Evolutionary conservation across 2,888 invertebrate species (phyloP).

Genomic region (Coenonympha glycerion): DNA sequence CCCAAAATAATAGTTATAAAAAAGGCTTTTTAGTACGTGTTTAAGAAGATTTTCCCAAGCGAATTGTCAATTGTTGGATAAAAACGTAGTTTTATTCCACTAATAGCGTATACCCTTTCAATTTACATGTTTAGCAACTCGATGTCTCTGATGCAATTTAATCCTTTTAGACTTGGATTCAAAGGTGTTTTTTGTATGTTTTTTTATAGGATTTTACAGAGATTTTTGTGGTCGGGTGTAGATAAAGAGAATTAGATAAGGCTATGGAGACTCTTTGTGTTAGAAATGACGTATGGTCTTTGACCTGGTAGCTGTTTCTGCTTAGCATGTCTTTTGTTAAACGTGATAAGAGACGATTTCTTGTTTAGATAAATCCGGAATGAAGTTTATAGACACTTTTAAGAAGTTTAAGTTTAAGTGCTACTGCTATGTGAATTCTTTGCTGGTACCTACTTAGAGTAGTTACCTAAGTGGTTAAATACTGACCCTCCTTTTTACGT

Average conservation of each 20-base stretch:
- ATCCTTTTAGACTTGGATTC: neutral
- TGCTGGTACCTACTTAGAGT: neutral
- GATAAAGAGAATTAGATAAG: constrained; percentile 30
- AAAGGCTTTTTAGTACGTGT: constrained; percentile 32
- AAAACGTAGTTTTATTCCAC: constrained; percentile 31
- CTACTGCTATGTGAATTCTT: neutral
- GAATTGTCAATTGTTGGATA: constrained; percentile 36
- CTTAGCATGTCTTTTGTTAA: constrained; percentile 25
- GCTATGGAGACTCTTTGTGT: constrained; percentile 40
- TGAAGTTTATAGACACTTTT: constrained; percentile 20
- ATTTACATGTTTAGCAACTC: neutral
- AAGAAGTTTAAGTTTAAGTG: constrained; percentile 4
- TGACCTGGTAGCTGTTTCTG: constrained; percentile 37
- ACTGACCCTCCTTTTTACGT: too few relatives aligned
- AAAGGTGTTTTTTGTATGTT: constrained; percentile 15
- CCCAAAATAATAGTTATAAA: constrained; percentile 19
- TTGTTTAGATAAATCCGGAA: constrained; percentile 20
- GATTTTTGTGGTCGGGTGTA: neutral
- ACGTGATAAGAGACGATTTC: constrained; percentile 13
- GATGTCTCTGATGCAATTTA: constrained; percentile 1
- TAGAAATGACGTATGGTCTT: constrained; percentile 43
- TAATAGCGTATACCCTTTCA: constrained; percentile 34
- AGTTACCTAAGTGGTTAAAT: too few relatives aligned
- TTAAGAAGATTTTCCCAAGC: constrained; percentile 34
- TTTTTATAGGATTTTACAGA: neutral